Conservation (phyloP, 2,797 vertebrate species). For the Babyrousa celebensis region DNA sequence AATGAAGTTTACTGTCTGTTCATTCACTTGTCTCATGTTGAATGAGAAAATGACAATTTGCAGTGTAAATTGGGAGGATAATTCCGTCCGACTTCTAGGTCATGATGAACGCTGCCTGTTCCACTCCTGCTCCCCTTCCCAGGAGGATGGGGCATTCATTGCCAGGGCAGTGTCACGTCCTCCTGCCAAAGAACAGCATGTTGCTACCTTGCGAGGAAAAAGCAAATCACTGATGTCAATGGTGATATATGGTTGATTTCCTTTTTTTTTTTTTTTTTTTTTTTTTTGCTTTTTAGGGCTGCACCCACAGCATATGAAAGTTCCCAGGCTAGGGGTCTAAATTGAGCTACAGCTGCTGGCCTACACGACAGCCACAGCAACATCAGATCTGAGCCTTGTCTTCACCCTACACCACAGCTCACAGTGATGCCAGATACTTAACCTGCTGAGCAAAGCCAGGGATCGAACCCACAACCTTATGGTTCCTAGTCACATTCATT, state of each 20-base stretch:
- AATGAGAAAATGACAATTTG: neutral
- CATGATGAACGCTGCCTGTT: neutral
- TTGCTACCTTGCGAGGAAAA: neutral
- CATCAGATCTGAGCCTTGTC: too few species aligned
- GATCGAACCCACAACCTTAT: too few species aligned
- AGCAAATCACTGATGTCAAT: neutral
- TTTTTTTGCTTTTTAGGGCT: too few species aligned
- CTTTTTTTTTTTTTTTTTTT: too few species aligned
- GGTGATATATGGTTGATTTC: neutral
- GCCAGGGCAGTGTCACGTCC: neutral
- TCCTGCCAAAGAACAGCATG: neutral
- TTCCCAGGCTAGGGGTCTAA: too few species aligned
- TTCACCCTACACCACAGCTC: too few species aligned
- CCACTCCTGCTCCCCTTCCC: neutral
- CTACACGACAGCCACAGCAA: too few species aligned
- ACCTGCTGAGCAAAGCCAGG: too few species aligned
- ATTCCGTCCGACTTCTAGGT: neutral
- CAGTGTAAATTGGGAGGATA: neutral
- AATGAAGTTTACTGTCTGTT: neutral
- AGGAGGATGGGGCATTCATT: neutral
- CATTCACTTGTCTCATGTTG: constrained; percentile 1
- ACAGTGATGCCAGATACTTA: too few species aligned
- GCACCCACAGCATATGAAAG: too few species aligned
- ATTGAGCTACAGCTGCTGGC: too few species aligned
- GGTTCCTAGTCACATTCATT: too few species aligned